Evolutionary conservation across 2,113 vertebrate species (phyloP).

Genomic region (Leptobrachium ailaonicum): DNA sequence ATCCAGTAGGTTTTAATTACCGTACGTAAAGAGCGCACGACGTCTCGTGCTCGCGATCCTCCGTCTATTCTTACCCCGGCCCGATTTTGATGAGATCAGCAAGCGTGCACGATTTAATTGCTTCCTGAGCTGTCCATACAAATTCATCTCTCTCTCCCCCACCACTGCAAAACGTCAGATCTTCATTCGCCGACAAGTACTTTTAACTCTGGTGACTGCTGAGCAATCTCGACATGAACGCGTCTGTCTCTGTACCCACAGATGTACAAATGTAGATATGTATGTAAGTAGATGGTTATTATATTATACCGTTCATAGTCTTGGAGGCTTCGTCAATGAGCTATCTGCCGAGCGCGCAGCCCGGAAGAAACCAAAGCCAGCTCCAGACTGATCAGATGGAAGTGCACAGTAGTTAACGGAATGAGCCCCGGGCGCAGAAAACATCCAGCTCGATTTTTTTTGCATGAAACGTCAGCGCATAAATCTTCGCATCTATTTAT

Average conservation of each 20-base stretch:
- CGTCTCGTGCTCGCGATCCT: constrained; percentile 1
- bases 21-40: not conserved
- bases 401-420: constrained; percentile 23
- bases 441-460: not conserved
- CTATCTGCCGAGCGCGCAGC: constrained; percentile 6
- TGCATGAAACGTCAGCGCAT: not conserved
- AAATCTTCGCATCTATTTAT: constrained; percentile 1
- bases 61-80: constrained; percentile 4
- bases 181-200: constrained; percentile 11
- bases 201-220: constrained; percentile 5
- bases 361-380: not conserved
- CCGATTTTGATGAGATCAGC: constrained; percentile 18
- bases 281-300: constrained; percentile 10
- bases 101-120: constrained; percentile 30
- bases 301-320: constrained; percentile 18
- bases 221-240: constrained; percentile 11
- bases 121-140: constrained; percentile 21
- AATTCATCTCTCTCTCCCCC: constrained; percentile 13
- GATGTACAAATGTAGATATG: constrained; percentile 8
- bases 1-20: constrained; percentile 7
- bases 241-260: constrained; percentile 8
- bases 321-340: constrained; percentile 19
- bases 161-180: not conserved
- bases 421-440: constrained; percentile 19
- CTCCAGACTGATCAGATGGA: constrained; percentile 7